A percentile compares a stretch with the other conserved stretches of the same genome.
phyloP scores from a whole-genome alignment of 2,888 invertebrate genomes.

The Synergus japonicus region DNA sequence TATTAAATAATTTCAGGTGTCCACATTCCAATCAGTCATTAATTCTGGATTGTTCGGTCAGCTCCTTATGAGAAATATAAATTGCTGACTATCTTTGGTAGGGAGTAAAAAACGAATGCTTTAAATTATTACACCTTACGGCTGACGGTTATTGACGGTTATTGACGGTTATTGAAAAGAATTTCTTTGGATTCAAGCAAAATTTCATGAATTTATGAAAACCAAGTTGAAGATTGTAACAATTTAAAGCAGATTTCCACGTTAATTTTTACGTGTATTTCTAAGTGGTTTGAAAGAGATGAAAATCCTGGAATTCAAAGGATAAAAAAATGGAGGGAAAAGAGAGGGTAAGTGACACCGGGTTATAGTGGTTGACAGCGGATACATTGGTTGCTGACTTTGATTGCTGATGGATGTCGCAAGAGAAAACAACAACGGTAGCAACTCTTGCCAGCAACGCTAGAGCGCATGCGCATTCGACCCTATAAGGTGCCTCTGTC shows the following conservation, averaged over 20 bases:
- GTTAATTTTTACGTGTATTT: too few species aligned
- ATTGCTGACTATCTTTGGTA: background rate
- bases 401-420: slow-evolving; percentile 75
- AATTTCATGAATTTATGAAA: too few species aligned
- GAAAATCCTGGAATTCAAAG: background rate
- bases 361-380: slow-evolving; percentile 67
- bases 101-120: background rate
- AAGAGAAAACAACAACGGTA: slow-evolving; percentile 53
- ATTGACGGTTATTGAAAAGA: too few species aligned
- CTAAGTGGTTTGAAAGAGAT: too few species aligned
- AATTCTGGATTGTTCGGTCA: background rate
- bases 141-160: too few species aligned
- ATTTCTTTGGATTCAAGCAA: too few species aligned
- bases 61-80: too few species aligned
- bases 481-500: slow-evolving; percentile 73
- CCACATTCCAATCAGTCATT: background rate
- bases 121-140: too few species aligned
- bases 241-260: too few species aligned
- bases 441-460: slow-evolving; percentile 38
- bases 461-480: slow-evolving; percentile 72
- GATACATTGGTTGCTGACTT: slow-evolving; percentile 59
- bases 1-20: background rate
- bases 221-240: too few species aligned
- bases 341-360: slow-evolving; percentile 66
- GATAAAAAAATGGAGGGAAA: slow-evolving; percentile 53